phyloP scores from a whole-genome alignment of 2,888 invertebrate genomes.

The Drosophila cognata region DNA sequence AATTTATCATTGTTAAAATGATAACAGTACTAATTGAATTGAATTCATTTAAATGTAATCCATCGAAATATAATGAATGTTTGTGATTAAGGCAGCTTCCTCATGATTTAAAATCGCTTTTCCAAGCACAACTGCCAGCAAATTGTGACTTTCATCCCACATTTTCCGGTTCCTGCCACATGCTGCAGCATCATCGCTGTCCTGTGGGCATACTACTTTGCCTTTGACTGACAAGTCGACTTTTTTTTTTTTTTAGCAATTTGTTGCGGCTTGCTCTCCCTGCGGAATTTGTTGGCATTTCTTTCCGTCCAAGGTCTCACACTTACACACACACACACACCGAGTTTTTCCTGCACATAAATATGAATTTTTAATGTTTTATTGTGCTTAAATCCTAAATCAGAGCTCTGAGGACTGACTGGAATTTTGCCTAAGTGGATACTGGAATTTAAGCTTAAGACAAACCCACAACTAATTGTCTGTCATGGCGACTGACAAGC shows the following conservation, averaged over 20 bases:
- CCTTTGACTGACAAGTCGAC: conserved; percentile 41
- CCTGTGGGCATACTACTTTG: conserved; percentile 8
- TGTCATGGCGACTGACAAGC: conserved; percentile 11
- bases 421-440: not conserved
- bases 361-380: conserved; percentile 57
- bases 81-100: conserved; percentile 16
- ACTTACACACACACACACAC: not conserved
- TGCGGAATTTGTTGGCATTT: conserved; percentile 25
- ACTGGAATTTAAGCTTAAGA: conserved; percentile 24
- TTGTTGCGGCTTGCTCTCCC: conserved; percentile 5
- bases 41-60: conserved; percentile 30
- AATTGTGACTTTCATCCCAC: conserved; percentile 3
- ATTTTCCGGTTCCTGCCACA: conserved; percentile 30
- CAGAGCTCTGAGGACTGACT: not conserved
- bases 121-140: conserved; percentile 23
- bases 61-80: not conserved
- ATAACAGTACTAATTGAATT: conserved; percentile 36
- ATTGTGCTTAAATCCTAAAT: conserved; percentile 6
- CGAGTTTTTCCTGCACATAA: conserved; percentile 7
- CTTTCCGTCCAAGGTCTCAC: conserved; percentile 8
- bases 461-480: not conserved
- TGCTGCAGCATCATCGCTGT: conserved; percentile 17
- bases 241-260: conserved; percentile 13
- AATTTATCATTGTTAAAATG: conserved; percentile 12
- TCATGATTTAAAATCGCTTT: conserved; percentile 15